phyloP scores from a whole-genome alignment of 2,113 vertebrate genomes.

The Perca fluviatilis region DNA sequence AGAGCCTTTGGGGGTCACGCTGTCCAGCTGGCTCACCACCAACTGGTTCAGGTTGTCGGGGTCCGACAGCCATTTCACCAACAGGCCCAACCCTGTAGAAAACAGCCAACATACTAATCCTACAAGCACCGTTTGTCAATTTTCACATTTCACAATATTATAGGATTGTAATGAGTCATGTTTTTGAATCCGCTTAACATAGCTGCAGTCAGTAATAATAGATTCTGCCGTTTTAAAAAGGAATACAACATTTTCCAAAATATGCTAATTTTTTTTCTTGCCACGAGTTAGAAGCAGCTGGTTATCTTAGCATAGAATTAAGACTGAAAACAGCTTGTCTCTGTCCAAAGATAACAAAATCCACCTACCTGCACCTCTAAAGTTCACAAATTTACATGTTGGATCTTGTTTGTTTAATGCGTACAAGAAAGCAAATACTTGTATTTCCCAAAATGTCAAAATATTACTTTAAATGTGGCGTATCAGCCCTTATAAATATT shows the following conservation, averaged over 20 bases:
- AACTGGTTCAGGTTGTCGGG: constrained; percentile 86
- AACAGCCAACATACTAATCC: constrained; percentile 9
- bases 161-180: neutral
- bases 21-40: constrained; percentile 80
- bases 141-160: neutral
- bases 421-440: neutral
- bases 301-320: neutral
- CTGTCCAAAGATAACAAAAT: neutral
- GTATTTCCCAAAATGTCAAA: neutral
- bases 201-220: neutral
- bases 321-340: neutral
- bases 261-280: neutral
- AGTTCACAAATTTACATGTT: neutral
- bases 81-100: constrained; percentile 68
- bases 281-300: neutral
- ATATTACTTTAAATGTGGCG: neutral
- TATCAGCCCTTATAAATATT: neutral
- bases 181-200: neutral
- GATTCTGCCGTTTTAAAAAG: neutral
- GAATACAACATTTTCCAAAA: neutral
- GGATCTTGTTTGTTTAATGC: neutral
- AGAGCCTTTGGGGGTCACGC: constrained; percentile 48
- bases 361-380: neutral
- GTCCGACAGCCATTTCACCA: constrained; percentile 84
- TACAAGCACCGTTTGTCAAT: neutral